A percentile compares a stretch with the other conserved stretches of the same genome.
Evolutionary conservation across 2,113 vertebrate species (phyloP).

Genomic region (Symphodus melops): DNA sequence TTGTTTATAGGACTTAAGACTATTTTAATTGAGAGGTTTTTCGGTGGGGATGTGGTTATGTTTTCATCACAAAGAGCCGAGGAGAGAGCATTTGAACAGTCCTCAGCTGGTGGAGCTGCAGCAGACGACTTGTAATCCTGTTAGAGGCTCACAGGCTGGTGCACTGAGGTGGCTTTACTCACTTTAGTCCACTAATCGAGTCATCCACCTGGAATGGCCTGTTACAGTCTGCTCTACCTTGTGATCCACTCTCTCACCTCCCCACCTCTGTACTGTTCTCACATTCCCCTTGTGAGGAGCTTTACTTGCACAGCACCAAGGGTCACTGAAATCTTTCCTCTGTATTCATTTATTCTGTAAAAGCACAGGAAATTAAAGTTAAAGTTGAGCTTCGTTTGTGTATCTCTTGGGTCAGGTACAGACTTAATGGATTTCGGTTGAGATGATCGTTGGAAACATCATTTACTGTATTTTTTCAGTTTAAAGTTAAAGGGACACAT

Average conservation of each 20-base stretch:
- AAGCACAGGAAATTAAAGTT: no score
- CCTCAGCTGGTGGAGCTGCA: conserved; percentile 45
- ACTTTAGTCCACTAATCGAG: conserved; percentile 49
- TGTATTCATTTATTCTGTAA: no score
- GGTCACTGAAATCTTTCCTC: no score
- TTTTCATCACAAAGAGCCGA: conserved; percentile 35
- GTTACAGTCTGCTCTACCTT: not conserved
- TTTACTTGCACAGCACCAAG: not conserved
- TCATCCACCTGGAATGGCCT: conserved; percentile 47
- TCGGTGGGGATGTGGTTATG: not conserved
- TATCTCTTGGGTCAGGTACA: not conserved
- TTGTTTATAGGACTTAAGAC: not conserved
- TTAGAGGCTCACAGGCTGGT: conserved; percentile 58
- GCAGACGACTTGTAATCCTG: conserved; percentile 70
- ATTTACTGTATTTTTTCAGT: no score
- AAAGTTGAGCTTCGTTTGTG: not conserved
- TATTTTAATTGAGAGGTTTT: not conserved
- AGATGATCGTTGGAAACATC: no score
- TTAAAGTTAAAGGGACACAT: no score
- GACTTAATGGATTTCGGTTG: no score
- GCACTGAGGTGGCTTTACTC: conserved; percentile 38
- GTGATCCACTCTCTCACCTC: not conserved
- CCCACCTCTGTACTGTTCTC: not conserved
- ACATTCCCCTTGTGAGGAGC: not conserved
- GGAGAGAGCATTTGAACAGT: conserved; percentile 22